Conservation (phyloP, 1,140 invertebrate genomes). For the Drosophila rhopaloa region DNA sequence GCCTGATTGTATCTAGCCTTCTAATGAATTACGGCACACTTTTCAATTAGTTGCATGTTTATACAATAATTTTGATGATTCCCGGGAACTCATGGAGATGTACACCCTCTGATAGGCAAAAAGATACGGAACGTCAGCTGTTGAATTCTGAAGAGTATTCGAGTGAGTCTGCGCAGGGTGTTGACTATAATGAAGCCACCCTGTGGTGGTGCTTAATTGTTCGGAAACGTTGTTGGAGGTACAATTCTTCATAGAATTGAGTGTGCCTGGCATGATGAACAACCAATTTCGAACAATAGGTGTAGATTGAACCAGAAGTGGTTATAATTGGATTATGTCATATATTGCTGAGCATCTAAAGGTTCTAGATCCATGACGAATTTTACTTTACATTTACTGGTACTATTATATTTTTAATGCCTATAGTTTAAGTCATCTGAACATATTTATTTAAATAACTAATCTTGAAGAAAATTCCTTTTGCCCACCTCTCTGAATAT, state of each 20-base stretch:
- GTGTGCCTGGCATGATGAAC: background rate
- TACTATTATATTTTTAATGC: no score
- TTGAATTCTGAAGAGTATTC: slow-evolving; percentile 22
- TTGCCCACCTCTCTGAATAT: slow-evolving; percentile 7
- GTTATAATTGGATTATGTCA: background rate
- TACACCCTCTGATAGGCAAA: slow-evolving; percentile 30
- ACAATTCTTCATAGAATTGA: background rate
- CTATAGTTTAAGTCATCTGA: no score
- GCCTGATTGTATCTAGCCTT: slow-evolving; percentile 43
- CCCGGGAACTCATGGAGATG: slow-evolving; percentile 20
- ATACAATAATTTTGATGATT: slow-evolving; percentile 58
- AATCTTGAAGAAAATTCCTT: background rate
- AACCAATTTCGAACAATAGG: slow-evolving; percentile 1
- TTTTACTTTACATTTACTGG: no score
- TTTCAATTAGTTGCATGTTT: slow-evolving; percentile 66
- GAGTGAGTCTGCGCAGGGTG: slow-evolving; percentile 37
- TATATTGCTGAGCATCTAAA: background rate
- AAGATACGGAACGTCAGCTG: slow-evolving; percentile 57
- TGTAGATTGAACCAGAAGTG: background rate
- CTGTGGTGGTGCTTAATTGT: slow-evolving; percentile 57
- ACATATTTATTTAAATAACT: background rate
- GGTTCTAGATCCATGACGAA: background rate
- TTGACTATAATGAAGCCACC: slow-evolving; percentile 28
- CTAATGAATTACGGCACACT: slow-evolving; percentile 69
- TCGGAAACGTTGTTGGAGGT: slow-evolving; percentile 21